Base-by-base conservation (phyloP, 2,113 vertebrate genomes). In the Limnothrissa miodon region DNA sequence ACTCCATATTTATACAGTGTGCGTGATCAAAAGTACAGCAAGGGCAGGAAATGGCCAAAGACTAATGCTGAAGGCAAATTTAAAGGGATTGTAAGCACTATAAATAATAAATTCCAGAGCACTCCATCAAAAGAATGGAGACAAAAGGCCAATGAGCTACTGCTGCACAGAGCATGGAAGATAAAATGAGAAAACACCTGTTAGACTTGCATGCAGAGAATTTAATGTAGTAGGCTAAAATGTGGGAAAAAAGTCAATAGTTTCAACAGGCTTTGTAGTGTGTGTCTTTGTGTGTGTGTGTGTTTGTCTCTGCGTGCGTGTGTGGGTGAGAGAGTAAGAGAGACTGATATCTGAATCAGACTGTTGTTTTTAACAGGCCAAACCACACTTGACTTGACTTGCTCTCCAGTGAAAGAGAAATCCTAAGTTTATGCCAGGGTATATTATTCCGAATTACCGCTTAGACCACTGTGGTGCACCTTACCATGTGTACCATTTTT, bases 91-190 rank as follows among this genome's bases (percentile, higher is more conserved):
- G 84, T 89, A 90, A 93, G 90, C 89, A 88, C 78, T 81, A 87
- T 92, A 90, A 92, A 93, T 94, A 92, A 92, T 93, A 91, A 83
- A 92, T 93, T 88, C 86, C 87, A 86, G 90, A 86, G 45, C 88
- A 88, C 88, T 92, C 91, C 88, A 90, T 93, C 92, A 92, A 91
- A 86, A 87, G 90, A 90, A 87, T 87, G 88, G 86, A 82, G 82
- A 89, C 79, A 85, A 51, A 79, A 89, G 88, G 89, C 89, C 88
- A 42, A 88, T 85, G 88, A 90, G 82, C 85, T 87, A 91, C 89
- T 78, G 85, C 85, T 89, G 84, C 87, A 83, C 88, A 87, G 85
- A 86, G 87, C 78, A 88, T 84, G 82, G 82, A 85, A 88, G 86
- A 70, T 70, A 70, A 70, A 74, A 13, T 39, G 66, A 74, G 13